Evolutionary conservation across 2,113 vertebrate genomes (phyloP).

Genomic region (Morone saxatilis): DNA sequence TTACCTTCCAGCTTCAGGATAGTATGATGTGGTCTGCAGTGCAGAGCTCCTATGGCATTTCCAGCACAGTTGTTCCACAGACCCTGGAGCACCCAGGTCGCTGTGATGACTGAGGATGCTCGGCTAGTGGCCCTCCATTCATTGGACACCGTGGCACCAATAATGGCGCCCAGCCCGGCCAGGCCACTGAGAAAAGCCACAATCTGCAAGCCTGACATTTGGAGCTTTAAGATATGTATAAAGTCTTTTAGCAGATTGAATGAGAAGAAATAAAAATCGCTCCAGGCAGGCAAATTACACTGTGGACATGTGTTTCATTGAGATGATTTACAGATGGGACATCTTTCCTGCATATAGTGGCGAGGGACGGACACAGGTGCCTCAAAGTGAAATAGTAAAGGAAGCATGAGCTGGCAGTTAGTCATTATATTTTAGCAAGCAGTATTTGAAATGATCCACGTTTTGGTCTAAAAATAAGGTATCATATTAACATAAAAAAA

Average conservation of each 20-base stretch:
- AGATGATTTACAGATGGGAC: slow-evolving; percentile 79
- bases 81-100: slow-evolving; percentile 96
- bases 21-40: slow-evolving; percentile 91
- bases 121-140: slow-evolving; percentile 95
- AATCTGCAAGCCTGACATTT: slow-evolving; percentile 91
- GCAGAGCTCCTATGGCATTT: slow-evolving; percentile 92
- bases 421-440: slow-evolving; percentile 58
- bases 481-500: slow-evolving; percentile 75
- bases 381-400: slow-evolving; percentile 44
- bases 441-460: background rate
- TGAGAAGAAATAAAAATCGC: slow-evolving; percentile 49
- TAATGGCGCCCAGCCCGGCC: slow-evolving; percentile 89
- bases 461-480: slow-evolving; percentile 54
- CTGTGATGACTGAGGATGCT: slow-evolving; percentile 94
- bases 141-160: slow-evolving; percentile 90
- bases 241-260: slow-evolving; percentile 31
- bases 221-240: slow-evolving; percentile 22
- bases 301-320: slow-evolving; percentile 78
- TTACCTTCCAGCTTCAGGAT: slow-evolving; percentile 92
- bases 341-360: slow-evolving; percentile 42
- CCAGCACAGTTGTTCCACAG: slow-evolving; percentile 96
- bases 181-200: slow-evolving; percentile 88
- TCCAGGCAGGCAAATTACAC: slow-evolving; percentile 75
- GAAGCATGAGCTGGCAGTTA: slow-evolving; percentile 62
- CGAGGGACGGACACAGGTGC: slow-evolving; percentile 35